Percentiles rank a stretch among this genome's conserved stretches.
phyloP scores from a whole-genome alignment of 2,797 vertebrate genomes.

The Momotus momota region DNA sequence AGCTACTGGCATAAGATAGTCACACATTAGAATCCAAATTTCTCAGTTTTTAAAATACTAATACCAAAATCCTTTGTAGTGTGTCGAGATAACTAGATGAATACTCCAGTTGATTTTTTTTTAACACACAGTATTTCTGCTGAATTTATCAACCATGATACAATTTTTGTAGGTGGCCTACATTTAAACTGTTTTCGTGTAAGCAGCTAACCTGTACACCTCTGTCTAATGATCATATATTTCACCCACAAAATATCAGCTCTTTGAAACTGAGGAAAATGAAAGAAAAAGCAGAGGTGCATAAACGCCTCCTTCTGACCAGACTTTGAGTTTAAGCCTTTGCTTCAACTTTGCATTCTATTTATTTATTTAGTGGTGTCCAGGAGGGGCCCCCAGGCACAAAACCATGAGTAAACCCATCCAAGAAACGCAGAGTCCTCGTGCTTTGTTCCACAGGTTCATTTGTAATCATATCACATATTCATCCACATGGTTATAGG shows the following conservation, averaged over 20 bases:
- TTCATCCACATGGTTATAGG: not conserved
- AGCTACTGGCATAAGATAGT: not conserved
- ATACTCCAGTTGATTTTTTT: not conserved
- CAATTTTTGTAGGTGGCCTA: not conserved
- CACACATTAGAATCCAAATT: not conserved
- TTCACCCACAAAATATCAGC: not conserved
- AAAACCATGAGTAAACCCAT: not conserved
- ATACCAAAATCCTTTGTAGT: not conserved
- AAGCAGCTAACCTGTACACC: not conserved
- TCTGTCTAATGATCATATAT: not conserved
- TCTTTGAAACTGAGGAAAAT: not conserved
- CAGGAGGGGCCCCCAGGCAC: not conserved
- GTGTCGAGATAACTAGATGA: not conserved
- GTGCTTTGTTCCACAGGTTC: not conserved
- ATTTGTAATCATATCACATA: not conserved
- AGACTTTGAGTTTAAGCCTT: not conserved
- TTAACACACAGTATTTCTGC: not conserved
- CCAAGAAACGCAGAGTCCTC: not conserved
- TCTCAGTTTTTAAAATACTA: not conserved
- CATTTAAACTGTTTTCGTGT: not conserved
- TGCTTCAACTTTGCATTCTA: not conserved
- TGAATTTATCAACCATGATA: not conserved
- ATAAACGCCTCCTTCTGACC: not conserved
- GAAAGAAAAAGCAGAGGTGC: not conserved
- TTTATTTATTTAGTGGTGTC: slow-evolving; percentile 36